These are phyloP conservation scores for Drosophila lacertosa DNA, from an alignment of 1,140 invertebrate genomes.

Conservation along the genomic window DNA sequence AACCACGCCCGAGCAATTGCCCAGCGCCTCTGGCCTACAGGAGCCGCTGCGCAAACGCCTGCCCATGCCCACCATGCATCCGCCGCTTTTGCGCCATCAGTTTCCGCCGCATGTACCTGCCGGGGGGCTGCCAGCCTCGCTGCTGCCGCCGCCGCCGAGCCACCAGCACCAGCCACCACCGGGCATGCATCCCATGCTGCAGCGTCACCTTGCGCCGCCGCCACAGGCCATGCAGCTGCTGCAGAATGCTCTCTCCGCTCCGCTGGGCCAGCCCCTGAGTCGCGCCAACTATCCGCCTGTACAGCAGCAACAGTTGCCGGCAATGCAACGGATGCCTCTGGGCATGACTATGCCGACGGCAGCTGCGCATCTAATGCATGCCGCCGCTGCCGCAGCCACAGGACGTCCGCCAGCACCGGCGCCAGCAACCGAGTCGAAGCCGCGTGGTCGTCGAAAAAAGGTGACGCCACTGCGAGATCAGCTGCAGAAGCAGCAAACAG, in stretches of 20 bases:
- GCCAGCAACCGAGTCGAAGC: constrained; percentile 54
- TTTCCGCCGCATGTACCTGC: constrained; percentile 61
- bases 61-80: constrained; percentile 83
- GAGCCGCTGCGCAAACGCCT: constrained; percentile 83
- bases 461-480: constrained; percentile 74
- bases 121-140: constrained; percentile 37
- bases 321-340: constrained; percentile 53
- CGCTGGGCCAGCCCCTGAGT: constrained; percentile 66
- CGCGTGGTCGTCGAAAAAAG: constrained; percentile 79
- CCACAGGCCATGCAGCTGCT: constrained; percentile 73
- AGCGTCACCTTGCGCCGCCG: constrained; percentile 56
- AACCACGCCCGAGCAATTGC: constrained; percentile 12
- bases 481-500: constrained; percentile 80
- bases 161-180: constrained; percentile 27
- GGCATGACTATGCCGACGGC: constrained; percentile 67
- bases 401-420: constrained; percentile 33
- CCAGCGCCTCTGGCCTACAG: constrained; percentile 59
- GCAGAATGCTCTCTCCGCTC: constrained; percentile 74
- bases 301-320: constrained; percentile 33
- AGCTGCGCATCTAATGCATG: constrained; percentile 65
- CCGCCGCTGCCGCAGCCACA: constrained; percentile 49
- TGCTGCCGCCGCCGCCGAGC: constrained; percentile 50
- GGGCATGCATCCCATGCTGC: constrained; percentile 68
- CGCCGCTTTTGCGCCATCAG: constrained; percentile 75
- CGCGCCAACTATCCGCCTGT: constrained; percentile 47